phyloP scores from a whole-genome alignment of 2,888 invertebrate species.

The Sycophila texana region DNA sequence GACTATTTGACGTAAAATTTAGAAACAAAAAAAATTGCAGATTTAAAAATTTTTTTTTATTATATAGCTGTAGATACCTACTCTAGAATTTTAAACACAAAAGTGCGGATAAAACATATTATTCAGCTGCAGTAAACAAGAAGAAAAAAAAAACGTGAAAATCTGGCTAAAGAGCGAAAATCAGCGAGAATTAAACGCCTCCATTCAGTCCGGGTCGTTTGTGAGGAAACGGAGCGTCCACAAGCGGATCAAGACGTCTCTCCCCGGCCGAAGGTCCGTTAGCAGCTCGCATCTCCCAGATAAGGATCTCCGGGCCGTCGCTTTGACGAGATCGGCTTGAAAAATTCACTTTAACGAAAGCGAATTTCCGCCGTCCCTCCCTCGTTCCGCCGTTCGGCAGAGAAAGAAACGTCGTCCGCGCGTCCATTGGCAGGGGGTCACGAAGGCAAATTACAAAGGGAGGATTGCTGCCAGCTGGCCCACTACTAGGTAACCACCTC shows the following conservation, averaged over 20 bases:
- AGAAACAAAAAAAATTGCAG: no score
- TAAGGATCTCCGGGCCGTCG: conserved; percentile 50
- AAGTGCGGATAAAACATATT: no score
- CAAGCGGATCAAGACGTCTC: conserved; percentile 36
- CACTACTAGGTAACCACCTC: conserved; percentile 70
- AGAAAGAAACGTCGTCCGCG: conserved; percentile 59
- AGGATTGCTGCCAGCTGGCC: conserved; percentile 76
- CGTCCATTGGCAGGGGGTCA: conserved; percentile 70
- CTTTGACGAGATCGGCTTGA: conserved; percentile 46
- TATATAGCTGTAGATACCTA: no score
- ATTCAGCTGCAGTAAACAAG: no score
- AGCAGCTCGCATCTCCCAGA: conserved; percentile 22
- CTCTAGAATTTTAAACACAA: no score
- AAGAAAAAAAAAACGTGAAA: background rate
- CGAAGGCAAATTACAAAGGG: conserved; percentile 75
- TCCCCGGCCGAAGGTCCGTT: background rate
- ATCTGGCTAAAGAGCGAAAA: background rate
- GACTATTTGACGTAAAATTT: no score
- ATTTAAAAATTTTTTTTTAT: no score
- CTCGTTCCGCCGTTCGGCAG: background rate
- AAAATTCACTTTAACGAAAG: conserved; percentile 37
- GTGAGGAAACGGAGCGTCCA: conserved; percentile 28
- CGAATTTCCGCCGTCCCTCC: background rate
- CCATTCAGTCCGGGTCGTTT: conserved; percentile 1
- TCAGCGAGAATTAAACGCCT: conserved; percentile 15